Conservation (phyloP, 2,888 invertebrate species). For the Dicyrtoma fusca region DNA sequence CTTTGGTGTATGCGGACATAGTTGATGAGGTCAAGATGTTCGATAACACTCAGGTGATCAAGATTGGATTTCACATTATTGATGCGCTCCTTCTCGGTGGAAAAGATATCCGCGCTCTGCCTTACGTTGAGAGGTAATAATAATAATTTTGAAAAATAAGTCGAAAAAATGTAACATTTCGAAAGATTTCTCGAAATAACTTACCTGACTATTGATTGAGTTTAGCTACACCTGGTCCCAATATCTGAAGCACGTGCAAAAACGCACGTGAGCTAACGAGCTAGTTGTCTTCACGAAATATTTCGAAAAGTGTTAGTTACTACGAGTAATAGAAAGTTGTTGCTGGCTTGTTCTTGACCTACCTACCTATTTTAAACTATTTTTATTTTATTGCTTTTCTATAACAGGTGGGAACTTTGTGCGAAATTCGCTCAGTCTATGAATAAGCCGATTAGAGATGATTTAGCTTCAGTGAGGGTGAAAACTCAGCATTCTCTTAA, state of each 20-base stretch:
- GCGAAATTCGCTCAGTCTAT: slow-evolving; percentile 72
- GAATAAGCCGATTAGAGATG: slow-evolving; percentile 66
- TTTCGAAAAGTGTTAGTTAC: slow-evolving; percentile 16
- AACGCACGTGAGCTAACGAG: no score
- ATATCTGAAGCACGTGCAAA: no score
- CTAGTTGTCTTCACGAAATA: no score
- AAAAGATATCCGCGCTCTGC: slow-evolving; percentile 65
- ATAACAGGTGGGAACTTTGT: slow-evolving; percentile 64
- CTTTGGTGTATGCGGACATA: slow-evolving; percentile 74
- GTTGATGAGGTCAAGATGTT: slow-evolving; percentile 68
- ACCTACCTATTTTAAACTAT: slow-evolving; percentile 6
- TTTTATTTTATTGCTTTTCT: slow-evolving; percentile 55
- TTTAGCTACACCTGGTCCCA: no score
- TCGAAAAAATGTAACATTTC: slow-evolving; percentile 19
- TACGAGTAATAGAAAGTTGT: no score
- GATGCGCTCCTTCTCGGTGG: slow-evolving; percentile 77
- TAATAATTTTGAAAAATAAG: slow-evolving; percentile 57
- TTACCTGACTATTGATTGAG: no score
- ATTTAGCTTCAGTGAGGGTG: slow-evolving; percentile 64
- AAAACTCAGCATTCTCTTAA: slow-evolving; percentile 67
- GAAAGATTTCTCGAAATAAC: neutral
- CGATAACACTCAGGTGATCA: slow-evolving; percentile 64
- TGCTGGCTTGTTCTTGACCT: no score
- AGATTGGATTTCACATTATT: slow-evolving; percentile 68
- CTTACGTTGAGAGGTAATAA: slow-evolving; percentile 69